A percentile compares a stretch with the other conserved stretches of the same genome.
phyloP scores from a whole-genome alignment of 2,888 invertebrate genomes.

The Drosophila flavopinicola region DNA sequence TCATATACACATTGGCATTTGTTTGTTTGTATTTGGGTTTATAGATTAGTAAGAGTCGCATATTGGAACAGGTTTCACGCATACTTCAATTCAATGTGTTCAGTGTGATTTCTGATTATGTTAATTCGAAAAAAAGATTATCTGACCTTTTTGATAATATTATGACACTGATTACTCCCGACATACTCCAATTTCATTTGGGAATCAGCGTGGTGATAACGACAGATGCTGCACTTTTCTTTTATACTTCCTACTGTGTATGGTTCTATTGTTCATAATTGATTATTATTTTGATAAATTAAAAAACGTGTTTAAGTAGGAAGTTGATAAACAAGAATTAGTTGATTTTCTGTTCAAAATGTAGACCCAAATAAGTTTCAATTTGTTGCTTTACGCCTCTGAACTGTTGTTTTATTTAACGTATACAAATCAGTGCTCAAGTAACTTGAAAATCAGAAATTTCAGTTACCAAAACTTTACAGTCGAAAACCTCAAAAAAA shows the following conservation, averaged over 20 bases:
- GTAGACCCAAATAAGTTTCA: constrained; percentile 8
- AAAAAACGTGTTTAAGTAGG: constrained; percentile 32
- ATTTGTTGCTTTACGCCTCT: neutral
- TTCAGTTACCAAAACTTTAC: too few species aligned
- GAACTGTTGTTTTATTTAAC: neutral
- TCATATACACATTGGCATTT: neutral
- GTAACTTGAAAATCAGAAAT: neutral
- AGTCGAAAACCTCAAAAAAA: too few species aligned
- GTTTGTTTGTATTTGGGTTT: neutral
- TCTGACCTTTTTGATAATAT: neutral
- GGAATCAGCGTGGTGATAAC: neutral
- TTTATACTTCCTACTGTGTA: neutral
- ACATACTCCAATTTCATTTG: neutral
- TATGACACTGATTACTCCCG: neutral
- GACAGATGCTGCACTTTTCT: neutral
- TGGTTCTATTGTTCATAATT: neutral
- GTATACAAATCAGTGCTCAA: neutral
- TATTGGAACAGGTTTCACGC: constrained; percentile 36
- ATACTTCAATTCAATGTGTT: neutral
- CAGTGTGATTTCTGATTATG: constrained; percentile 6
- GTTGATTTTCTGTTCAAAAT: neutral
- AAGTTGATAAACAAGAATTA: constrained; percentile 30
- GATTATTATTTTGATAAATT: neutral
- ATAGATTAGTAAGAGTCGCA: constrained; percentile 14
- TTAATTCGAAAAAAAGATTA: neutral